phyloP scores from a whole-genome alignment of 2,888 invertebrate genomes.

The Lissocephala sabroskyi region DNA sequence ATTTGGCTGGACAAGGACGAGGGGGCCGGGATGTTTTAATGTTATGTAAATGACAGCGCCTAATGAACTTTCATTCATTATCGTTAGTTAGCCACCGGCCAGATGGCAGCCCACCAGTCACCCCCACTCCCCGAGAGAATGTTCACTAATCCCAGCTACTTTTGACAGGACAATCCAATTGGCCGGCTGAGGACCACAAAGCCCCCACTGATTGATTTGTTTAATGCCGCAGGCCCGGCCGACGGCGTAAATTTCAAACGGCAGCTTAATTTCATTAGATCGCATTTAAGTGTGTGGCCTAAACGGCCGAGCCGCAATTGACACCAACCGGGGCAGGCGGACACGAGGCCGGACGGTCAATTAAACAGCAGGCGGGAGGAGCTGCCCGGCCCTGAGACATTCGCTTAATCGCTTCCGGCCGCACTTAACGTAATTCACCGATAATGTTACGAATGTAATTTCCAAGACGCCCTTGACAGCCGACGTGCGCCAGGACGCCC shows the following conservation, averaged over 20 bases:
- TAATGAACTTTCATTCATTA: slow-evolving; percentile 66
- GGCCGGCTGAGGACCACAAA: slow-evolving; percentile 48
- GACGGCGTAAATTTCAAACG: slow-evolving; percentile 18
- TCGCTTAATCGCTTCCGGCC: slow-evolving; percentile 39
- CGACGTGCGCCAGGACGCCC: background rate
- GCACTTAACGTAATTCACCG: slow-evolving; percentile 40
- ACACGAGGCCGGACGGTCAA: slow-evolving; percentile 14
- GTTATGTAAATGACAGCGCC: slow-evolving; percentile 64
- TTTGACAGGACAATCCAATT: slow-evolving; percentile 46
- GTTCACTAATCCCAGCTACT: slow-evolving; percentile 16
- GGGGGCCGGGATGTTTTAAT: slow-evolving; percentile 43
- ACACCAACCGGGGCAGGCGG: slow-evolving; percentile 1
- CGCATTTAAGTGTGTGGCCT: slow-evolving; percentile 40
- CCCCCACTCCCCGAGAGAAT: slow-evolving; percentile 29
- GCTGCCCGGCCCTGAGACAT: no score
- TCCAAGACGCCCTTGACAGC: slow-evolving; percentile 30
- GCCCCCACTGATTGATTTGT: slow-evolving; percentile 59
- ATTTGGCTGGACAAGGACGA: background rate
- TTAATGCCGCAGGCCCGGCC: slow-evolving; percentile 39
- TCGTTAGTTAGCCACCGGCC: slow-evolving; percentile 50
- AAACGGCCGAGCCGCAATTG: slow-evolving; percentile 22
- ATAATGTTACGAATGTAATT: slow-evolving; percentile 37
- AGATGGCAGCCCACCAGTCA: slow-evolving; percentile 21
- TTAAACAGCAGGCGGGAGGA: slow-evolving; percentile 43
- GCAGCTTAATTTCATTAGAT: slow-evolving; percentile 59